phyloP scores from a whole-genome alignment of 2,888 invertebrate genomes.

The Xylota segnis region DNA sequence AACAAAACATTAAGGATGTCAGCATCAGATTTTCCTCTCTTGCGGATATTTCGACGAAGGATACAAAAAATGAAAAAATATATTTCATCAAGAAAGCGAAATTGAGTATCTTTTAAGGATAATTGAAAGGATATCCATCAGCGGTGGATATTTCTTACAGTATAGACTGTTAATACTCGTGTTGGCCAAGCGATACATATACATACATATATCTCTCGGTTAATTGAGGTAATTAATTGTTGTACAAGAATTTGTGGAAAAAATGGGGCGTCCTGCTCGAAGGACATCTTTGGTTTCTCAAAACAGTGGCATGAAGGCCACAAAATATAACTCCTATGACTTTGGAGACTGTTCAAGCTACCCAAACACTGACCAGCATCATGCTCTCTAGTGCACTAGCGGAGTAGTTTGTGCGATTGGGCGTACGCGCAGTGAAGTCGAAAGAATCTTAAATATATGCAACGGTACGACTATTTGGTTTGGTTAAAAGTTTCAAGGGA shows the following conservation, averaged over 20 bases:
- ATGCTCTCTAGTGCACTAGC: too few species aligned
- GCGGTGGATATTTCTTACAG: not conserved
- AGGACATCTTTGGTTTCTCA: not conserved
- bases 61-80: not conserved
- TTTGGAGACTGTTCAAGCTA: too few species aligned
- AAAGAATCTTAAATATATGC: too few species aligned
- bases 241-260: not conserved
- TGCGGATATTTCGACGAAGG: not conserved
- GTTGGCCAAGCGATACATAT: too few species aligned
- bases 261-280: not conserved
- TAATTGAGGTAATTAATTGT: slow-evolving; percentile 6
- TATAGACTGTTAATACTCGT: not conserved
- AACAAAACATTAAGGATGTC: slow-evolving; percentile 4
- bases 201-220: too few species aligned
- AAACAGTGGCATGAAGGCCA: not conserved
- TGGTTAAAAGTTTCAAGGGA: too few species aligned
- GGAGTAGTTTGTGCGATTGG: too few species aligned
- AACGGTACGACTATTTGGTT: too few species aligned
- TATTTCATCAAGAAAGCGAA: not conserved
- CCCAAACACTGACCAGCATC: too few species aligned
- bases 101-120: slow-evolving; percentile 7
- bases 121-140: slow-evolving; percentile 20
- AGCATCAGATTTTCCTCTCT: not conserved
- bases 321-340: too few species aligned
- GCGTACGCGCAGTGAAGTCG: too few species aligned